Evolutionary conservation across 2,113 vertebrate species (phyloP).

Genomic region (Menidia beryllina): DNA sequence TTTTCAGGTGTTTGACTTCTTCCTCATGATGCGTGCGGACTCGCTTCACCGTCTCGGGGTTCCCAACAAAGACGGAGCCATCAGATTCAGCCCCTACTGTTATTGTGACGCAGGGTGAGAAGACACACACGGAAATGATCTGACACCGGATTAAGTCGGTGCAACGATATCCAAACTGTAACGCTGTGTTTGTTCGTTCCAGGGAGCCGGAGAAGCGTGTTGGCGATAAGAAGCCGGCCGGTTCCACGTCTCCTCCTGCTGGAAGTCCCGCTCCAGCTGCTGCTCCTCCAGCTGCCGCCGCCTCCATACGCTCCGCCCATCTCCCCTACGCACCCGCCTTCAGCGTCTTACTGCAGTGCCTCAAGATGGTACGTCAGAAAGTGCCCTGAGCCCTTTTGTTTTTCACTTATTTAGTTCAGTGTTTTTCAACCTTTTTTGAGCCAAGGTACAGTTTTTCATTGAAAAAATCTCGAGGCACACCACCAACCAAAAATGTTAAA

Average conservation of each 20-base stretch:
- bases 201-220: conserved; percentile 90
- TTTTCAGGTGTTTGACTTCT: conserved; percentile 92
- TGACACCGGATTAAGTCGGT: neutral
- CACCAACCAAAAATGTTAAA: too few species aligned
- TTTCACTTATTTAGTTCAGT: too few species aligned
- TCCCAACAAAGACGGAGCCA: conserved; percentile 90
- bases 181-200: conserved; percentile 6
- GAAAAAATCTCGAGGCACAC: too few species aligned
- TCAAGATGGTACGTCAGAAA: conserved; percentile 88
- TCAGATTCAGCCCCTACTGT: conserved; percentile 97
- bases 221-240: conserved; percentile 88
- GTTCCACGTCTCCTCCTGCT: conserved; percentile 89
- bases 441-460: too few species aligned
- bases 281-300: conserved; percentile 75
- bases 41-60: conserved; percentile 93
- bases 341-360: conserved; percentile 89
- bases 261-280: conserved; percentile 84
- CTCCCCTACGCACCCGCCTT: conserved; percentile 92
- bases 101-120: conserved; percentile 88
- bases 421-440: too few species aligned
- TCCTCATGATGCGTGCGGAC: conserved; percentile 92
- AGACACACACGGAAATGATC: neutral
- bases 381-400: too few species aligned
- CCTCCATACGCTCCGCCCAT: conserved; percentile 83
- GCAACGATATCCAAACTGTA: neutral